Evolutionary conservation across 2,888 invertebrate genomes (phyloP).

Genomic region (Griposia aprilina): DNA sequence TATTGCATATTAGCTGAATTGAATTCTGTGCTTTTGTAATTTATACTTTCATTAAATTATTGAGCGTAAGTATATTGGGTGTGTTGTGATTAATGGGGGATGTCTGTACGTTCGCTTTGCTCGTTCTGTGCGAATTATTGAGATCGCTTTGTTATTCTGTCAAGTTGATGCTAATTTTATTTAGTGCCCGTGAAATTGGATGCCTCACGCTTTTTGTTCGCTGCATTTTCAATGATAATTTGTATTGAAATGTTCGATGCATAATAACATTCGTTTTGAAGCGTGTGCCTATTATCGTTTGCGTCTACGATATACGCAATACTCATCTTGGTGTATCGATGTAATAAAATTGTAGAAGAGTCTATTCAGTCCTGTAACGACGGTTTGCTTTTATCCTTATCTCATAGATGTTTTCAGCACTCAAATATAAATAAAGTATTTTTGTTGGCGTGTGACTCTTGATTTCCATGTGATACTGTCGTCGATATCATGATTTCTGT

Average conservation of each 20-base stretch:
- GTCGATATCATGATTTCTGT: background rate
- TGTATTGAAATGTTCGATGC: slow-evolving; percentile 82
- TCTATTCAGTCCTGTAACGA: slow-evolving; percentile 81
- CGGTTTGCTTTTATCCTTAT: slow-evolving; percentile 87
- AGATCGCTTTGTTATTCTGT: slow-evolving; percentile 87
- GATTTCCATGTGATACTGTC: slow-evolving; percentile 12
- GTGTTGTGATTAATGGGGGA: slow-evolving; percentile 81
- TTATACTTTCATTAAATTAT: slow-evolving; percentile 82
- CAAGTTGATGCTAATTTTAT: slow-evolving; percentile 88
- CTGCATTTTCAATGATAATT: slow-evolving; percentile 76
- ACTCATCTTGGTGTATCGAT: slow-evolving; percentile 73
- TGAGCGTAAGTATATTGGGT: slow-evolving; percentile 75
- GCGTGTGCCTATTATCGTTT: slow-evolving; percentile 70
- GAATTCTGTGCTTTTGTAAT: slow-evolving; percentile 73
- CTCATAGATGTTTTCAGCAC: slow-evolving; percentile 62
- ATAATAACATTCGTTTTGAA: slow-evolving; percentile 73
- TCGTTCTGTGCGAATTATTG: slow-evolving; percentile 87
- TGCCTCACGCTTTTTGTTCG: slow-evolving; percentile 80
- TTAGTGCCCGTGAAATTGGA: slow-evolving; percentile 89
- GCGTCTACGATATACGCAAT: slow-evolving; percentile 68
- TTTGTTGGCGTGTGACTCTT: slow-evolving; percentile 19
- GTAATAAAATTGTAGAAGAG: slow-evolving; percentile 80
- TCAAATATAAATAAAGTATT: slow-evolving; percentile 51
- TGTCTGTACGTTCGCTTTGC: slow-evolving; percentile 77
- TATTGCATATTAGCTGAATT: slow-evolving; percentile 87